These are phyloP conservation scores for Drosophila glabriapex DNA, from an alignment of 2,888 invertebrate species.

Conservation along the genomic window DNA sequence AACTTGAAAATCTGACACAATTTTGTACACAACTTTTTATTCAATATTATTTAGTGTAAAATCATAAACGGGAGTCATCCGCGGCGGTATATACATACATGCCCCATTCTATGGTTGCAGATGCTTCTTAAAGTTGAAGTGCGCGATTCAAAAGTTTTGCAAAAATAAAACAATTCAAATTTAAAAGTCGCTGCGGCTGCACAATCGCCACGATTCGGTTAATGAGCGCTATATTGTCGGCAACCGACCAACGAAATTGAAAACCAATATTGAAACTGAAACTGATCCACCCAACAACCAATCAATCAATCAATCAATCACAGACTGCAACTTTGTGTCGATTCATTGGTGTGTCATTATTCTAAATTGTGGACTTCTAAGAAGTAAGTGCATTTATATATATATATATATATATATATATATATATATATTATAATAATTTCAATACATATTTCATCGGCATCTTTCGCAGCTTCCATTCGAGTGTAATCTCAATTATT, in stretches of 20 bases:
- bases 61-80: slow-evolving; percentile 51
- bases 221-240: not conserved
- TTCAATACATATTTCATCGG: not conserved
- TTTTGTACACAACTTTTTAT: slow-evolving; percentile 56
- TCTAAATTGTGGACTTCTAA: slow-evolving; percentile 32
- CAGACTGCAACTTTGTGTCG: slow-evolving; percentile 4
- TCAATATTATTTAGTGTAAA: slow-evolving; percentile 44
- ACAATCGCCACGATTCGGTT: not conserved
- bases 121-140: slow-evolving; percentile 32
- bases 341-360: slow-evolving; percentile 29
- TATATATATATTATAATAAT: no score
- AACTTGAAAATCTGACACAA: slow-evolving; percentile 58
- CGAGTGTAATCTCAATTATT: slow-evolving; percentile 30
- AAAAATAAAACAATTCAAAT: slow-evolving; percentile 51
- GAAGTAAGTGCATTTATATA: slow-evolving; percentile 33
- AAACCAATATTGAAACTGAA: slow-evolving; percentile 8
- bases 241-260: not conserved
- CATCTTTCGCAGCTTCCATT: slow-evolving; percentile 40
- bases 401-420: no score
- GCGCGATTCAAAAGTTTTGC: slow-evolving; percentile 46
- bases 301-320: slow-evolving; percentile 13
- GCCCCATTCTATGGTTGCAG: slow-evolving; percentile 9
- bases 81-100: slow-evolving; percentile 29
- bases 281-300: slow-evolving; percentile 15
- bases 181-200: slow-evolving; percentile 43